Conservation (phyloP, 2,797 vertebrate species). For the Champsocephalus gunnari region DNA sequence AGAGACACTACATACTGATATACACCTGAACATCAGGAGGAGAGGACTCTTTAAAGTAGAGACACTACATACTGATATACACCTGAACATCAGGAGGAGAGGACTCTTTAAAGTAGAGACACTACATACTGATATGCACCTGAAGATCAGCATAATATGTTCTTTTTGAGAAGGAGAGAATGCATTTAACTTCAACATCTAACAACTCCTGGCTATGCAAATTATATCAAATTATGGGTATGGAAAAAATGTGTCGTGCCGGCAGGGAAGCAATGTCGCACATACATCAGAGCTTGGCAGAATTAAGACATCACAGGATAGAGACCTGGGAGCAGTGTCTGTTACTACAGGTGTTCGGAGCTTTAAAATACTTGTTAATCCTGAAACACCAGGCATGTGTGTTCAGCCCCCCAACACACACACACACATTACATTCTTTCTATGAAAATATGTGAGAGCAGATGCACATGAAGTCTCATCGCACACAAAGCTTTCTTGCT, state of each 20-base stretch:
- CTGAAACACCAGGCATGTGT: background rate
- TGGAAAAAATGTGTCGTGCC: background rate
- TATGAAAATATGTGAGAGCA: slow-evolving; percentile 35
- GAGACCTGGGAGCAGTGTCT: slow-evolving; percentile 7
- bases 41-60: too few relatives aligned
- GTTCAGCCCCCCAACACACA: background rate
- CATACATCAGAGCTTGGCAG: slow-evolving; percentile 4
- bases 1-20: too few relatives aligned
- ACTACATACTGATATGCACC: too few relatives aligned
- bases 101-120: too few relatives aligned
- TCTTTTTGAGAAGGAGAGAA: too few relatives aligned
- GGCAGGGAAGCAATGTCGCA: slow-evolving; percentile 1
- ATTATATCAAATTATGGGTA: background rate
- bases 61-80: too few relatives aligned
- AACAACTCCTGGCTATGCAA: background rate
- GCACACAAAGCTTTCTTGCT: slow-evolving; percentile 32
- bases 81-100: too few relatives aligned
- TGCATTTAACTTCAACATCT: background rate
- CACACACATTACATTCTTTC: background rate
- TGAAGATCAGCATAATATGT: too few relatives aligned
- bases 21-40: too few relatives aligned
- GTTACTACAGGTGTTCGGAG: slow-evolving; percentile 35
- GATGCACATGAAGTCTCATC: slow-evolving; percentile 37
- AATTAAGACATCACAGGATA: slow-evolving; percentile 13
- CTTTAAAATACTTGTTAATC: slow-evolving; percentile 29